Percentiles rank a stretch among this genome's conserved stretches.
Conservation (phyloP, 2,113 vertebrate genomes). For the Isichthys henryi region DNA sequence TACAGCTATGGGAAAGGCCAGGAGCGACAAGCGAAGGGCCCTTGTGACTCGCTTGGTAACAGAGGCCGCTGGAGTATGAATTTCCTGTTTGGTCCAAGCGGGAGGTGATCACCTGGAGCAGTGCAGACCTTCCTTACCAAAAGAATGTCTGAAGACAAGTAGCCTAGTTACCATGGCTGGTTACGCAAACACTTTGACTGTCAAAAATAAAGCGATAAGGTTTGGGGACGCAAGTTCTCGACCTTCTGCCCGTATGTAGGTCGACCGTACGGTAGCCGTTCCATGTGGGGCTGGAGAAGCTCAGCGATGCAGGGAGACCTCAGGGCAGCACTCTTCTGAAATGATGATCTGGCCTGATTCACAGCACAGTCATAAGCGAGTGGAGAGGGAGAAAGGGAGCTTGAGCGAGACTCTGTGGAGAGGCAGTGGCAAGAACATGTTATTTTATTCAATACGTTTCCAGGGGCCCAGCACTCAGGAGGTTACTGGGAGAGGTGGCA, state of each 20-base stretch:
- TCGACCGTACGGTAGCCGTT: neutral
- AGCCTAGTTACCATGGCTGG: neutral
- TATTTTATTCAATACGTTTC: neutral
- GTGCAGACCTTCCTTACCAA: neutral
- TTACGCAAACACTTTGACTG: neutral
- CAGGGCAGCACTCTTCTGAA: neutral
- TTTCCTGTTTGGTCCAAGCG: neutral
- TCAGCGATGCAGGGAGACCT: neutral
- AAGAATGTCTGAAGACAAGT: neutral
- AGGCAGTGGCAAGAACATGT: neutral
- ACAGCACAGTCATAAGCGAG: neutral
- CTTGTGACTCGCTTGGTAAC: neutral
- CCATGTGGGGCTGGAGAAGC: neutral
- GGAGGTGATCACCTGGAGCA: neutral
- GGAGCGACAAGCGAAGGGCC: neutral
- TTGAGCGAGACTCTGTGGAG: neutral
- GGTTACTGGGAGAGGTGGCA: neutral
- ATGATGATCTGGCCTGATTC: neutral
- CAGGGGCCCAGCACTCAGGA: neutral
- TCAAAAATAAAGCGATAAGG: neutral
- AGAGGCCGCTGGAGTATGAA: neutral
- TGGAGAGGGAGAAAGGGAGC: neutral
- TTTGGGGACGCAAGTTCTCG: neutral
- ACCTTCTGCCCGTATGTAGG: neutral
- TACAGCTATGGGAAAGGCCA: neutral